Evolutionary conservation across 2,797 vertebrate genomes (phyloP), one percentile per base, ranked within the genome.

Genomic region (Eurystomus glaucurus): DNA sequence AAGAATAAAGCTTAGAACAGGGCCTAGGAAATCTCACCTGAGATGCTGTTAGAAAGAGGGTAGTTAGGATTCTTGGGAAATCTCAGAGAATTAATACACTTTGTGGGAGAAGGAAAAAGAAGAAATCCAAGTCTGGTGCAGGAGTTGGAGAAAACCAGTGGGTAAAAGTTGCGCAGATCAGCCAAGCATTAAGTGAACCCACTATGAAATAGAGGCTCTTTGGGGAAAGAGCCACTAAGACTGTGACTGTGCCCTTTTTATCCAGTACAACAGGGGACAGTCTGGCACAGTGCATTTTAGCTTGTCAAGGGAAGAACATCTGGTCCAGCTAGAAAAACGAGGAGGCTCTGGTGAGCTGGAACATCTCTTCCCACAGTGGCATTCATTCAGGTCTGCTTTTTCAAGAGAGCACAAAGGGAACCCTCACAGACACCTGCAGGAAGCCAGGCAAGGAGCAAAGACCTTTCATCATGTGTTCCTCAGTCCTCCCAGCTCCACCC

Each of bases 401-500:
- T 90, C 58, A 90, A 45, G 76, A 74, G 21, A 80, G 18, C 70
- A 64, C 50, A 90, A 81, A 94, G 28, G 14, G 35, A 95, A 60
- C 54, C 33, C 43, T 90, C 52, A 71, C 11, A 87, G 41, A 28
- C 50, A 41, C n/a, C 87, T 58, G 43, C 51, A 90, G 70, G 74
- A 96, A 96, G 83, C 70, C 52, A 88, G 52, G 48, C 51, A 64
- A 90, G 74, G 60, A 95, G 45, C 46, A 83, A 79, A 90, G 74
- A 64, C 33, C 69, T 97, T 96, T 97, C 91, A 95, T 92, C 91
- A 96, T 80, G 57, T 77, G 64, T 90, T 96, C 89, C 83, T 80
- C 88, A 79, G 87, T 84, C 72, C 90, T 91, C 86, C 79, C 88
- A 93, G 95, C 95, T 96, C 96, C 96, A 95, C 91, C 94, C 95